Evolutionary conservation across 2,113 vertebrate genomes (phyloP), one percentile per base, ranked within the genome.

Genomic region (Heptranchias perlo): DNA sequence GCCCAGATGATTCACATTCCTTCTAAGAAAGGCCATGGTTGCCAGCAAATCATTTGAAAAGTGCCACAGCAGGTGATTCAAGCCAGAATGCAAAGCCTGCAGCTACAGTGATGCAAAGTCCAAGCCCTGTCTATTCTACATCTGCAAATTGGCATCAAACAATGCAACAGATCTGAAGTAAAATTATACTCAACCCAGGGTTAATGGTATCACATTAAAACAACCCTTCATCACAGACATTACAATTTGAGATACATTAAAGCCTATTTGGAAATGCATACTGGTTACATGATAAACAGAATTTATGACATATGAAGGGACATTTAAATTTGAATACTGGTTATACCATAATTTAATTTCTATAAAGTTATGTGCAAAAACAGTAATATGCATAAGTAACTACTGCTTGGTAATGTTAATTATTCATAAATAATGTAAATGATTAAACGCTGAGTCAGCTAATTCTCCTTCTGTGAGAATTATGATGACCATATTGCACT

Each of bases 361-460:
- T 65, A 11, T 47, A 21, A 47, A 65, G 28, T 14, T 16, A 94
- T 39, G 62, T 64, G 92, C n/a, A 94, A 65, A 91, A 58, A 13
- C 28, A 91, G 52, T 31, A 58, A 58, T 31, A 47, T 92, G 58
- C n/a, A 47, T 94, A 64, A 65, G 92, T 67, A 67, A 94, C 28
- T 11, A 65, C 2, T 62, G 10, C 44, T 28, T n/a, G 87, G 11
- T 54, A 47, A 58, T 54, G 31, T 91, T 91, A 54, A 65, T 94
- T 94, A 65, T 94, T 94, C 21, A 44, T 47, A 65, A 94, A 94
- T 94, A 47, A 94, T 65, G 65, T 94, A 44, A 47, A 94, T 91
- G 87, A 91, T n/a, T 91, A 31, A 91, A 58, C n/a, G 10, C 28
- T n/a, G 28, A 44, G 52, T 54, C 28, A 47, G 92, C 92, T 65